Percentiles rank a stretch among this genome's conserved stretches.
Conservation (phyloP, 64 coral and sea anemone genomes). For the Exaiptasia diaphana region DNA sequence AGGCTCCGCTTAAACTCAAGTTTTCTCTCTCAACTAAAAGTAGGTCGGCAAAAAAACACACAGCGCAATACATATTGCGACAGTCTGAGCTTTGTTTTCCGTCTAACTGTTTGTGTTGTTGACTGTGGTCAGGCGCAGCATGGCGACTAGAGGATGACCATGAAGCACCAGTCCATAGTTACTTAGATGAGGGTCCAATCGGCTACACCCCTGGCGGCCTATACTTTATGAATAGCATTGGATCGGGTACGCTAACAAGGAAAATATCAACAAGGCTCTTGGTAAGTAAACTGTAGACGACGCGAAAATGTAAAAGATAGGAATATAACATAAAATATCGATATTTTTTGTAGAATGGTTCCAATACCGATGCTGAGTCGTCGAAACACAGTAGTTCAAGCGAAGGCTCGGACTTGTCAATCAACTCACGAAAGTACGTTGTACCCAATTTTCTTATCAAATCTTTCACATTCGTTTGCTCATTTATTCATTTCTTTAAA, state of each 20-base stretch:
- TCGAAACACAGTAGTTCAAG: constrained; percentile 16
- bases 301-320: background rate
- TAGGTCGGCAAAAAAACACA: background rate
- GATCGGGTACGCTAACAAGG: background rate
- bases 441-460: background rate
- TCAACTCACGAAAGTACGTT: constrained; percentile 11
- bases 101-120: background rate
- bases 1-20: constrained; percentile 66
- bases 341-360: background rate
- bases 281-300: background rate
- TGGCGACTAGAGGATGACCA: constrained; percentile 54
- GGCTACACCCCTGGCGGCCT: constrained; percentile 52
- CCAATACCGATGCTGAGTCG: background rate
- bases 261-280: background rate
- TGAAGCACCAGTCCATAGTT: background rate
- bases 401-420: constrained; percentile 20
- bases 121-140: constrained; percentile 12
- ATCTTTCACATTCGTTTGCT: background rate
- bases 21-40: constrained; percentile 75
- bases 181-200: constrained; percentile 42
- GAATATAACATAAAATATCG: too few relatives aligned
- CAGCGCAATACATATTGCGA: background rate
- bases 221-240: constrained; percentile 25
- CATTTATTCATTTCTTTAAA: too few relatives aligned
- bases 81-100: background rate